Base-by-base conservation (phyloP, 2,888 invertebrate genomes). In the Nomada fabriciana region DNA sequence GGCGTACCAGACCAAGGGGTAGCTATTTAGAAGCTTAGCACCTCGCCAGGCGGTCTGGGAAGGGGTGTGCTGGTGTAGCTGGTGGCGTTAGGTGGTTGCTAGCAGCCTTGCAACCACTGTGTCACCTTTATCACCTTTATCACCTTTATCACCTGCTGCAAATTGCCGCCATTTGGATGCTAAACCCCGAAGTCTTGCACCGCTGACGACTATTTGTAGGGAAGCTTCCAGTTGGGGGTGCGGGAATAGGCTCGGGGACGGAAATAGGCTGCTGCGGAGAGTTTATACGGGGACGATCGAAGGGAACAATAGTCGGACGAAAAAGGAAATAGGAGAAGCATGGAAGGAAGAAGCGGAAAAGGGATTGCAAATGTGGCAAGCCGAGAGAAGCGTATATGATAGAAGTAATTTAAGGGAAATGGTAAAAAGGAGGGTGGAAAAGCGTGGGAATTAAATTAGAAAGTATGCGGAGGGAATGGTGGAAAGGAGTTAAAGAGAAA, bases 131-230 rank as follows among this genome's bases (percentile, higher is more conserved):
- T 47, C 43, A 43, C 29, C 29, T 29, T 29, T 29, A 29, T 93
- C 92, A 92, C 93, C 93, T 93, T 93, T 93, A 93, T 93, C 93
- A 92, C 93, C 93, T 92, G 91, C 91, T 92, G 92, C 93, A 93
- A 93, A 93, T 93, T 93, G 93, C 92, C 91, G 86, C 93, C 92
- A 93, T 93, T 93, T 93, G 91, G 91, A 93, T 93, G 93, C 91
- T 93, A 93, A 93, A 91, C 91, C 91, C 90, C 88, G 77, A 89
- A 89, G 90, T 91, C 91, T 90, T 92, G 89, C 90, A 91, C 89
- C 85, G 88, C 91, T 91, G 90, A 91, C 91, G 90, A 92, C 91
- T 92, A 91, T 92, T 92, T 90, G 92, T 88, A 90, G 90, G 86
- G 83, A 72, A 63, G 84, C 65, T 52, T 63, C 67, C 63, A 64